These are phyloP conservation scores for Phalangium opilio DNA, from an alignment of 2,888 invertebrate species.

Conservation along the genomic window DNA sequence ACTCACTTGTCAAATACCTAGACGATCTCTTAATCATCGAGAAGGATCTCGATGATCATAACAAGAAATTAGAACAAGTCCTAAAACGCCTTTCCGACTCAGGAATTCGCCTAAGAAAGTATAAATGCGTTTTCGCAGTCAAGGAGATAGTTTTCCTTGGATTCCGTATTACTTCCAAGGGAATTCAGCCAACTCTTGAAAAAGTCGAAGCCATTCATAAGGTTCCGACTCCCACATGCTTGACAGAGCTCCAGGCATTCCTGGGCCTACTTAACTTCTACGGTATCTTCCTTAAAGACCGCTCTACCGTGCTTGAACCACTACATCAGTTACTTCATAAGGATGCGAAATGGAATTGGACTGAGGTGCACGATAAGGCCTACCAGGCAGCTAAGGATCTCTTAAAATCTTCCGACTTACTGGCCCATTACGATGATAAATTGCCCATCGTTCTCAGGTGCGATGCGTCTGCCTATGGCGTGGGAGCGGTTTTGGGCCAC, in stretches of 20 bases:
- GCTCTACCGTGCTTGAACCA: constrained; percentile 7
- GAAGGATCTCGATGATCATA: constrained; percentile 5
- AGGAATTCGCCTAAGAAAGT: neutral
- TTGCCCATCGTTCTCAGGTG: constrained; percentile 15
- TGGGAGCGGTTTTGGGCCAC: constrained; percentile 20
- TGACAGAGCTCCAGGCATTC: constrained; percentile 1
- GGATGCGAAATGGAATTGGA: constrained; percentile 9
- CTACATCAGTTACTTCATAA: constrained; percentile 8
- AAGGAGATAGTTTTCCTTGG: constrained; percentile 6
- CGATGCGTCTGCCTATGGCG: constrained; percentile 20
- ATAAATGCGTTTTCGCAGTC: constrained; percentile 2
- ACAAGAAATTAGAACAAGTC: constrained; percentile 3
- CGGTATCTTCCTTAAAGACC: constrained; percentile 7
- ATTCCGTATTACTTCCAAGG: constrained; percentile 1
- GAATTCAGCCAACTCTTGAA: constrained; percentile 4
- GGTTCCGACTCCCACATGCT: constrained; percentile 1
- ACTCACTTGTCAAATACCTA: constrained; percentile 11
- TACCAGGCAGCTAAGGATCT: constrained; percentile 5
- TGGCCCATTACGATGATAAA: constrained; percentile 15
- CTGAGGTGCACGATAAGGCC: constrained; percentile 3
- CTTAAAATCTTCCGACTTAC: constrained; percentile 1
- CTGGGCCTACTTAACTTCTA: constrained; percentile 10
- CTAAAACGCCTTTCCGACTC: constrained; percentile 4
- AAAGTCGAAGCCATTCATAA: constrained; percentile 15
- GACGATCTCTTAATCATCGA: constrained; percentile 16